These are phyloP conservation scores for Invenusta paracnida DNA, from an alignment of 2,888 invertebrate genomes.

Conservation along the genomic window DNA sequence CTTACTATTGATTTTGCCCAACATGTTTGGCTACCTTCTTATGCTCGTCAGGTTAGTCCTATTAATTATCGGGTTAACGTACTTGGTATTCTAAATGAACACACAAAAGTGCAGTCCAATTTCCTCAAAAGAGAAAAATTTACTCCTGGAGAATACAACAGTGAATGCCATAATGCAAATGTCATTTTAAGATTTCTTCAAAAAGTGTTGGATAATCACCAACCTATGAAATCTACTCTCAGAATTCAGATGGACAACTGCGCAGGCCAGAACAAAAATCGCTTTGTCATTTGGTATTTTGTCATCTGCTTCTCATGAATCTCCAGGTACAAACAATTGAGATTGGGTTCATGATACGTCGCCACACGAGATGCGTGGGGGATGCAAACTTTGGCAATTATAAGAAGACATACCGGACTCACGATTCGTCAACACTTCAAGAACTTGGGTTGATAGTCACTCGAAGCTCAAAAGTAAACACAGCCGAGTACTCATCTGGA, in stretches of 20 bases:
- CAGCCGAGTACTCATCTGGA: not conserved
- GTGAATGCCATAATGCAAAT: not conserved
- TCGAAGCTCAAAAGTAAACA: not conserved
- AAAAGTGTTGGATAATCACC: not conserved
- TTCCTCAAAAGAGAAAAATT: not conserved
- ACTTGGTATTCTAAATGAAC: conserved; percentile 3
- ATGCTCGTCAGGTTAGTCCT: not conserved
- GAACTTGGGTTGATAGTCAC: not conserved
- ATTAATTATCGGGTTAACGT: not conserved
- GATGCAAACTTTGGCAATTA: not conserved
- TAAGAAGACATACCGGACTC: not conserved
- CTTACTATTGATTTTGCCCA: not conserved
- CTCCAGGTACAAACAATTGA: not conserved
- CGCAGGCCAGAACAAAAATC: not conserved
- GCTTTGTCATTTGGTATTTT: not conserved
- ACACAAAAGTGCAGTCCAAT: not conserved
- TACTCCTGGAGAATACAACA: not conserved
- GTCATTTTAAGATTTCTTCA: not conserved
- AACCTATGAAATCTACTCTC: not conserved
- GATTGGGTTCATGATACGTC: not conserved
- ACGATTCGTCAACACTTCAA: not conserved
- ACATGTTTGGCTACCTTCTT: not conserved
- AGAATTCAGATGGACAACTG: not conserved
- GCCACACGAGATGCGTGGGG: not conserved
- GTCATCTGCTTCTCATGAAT: not conserved